Evolutionary conservation across 2,113 vertebrate genomes (phyloP).

Genomic region (Percina caprodes): DNA sequence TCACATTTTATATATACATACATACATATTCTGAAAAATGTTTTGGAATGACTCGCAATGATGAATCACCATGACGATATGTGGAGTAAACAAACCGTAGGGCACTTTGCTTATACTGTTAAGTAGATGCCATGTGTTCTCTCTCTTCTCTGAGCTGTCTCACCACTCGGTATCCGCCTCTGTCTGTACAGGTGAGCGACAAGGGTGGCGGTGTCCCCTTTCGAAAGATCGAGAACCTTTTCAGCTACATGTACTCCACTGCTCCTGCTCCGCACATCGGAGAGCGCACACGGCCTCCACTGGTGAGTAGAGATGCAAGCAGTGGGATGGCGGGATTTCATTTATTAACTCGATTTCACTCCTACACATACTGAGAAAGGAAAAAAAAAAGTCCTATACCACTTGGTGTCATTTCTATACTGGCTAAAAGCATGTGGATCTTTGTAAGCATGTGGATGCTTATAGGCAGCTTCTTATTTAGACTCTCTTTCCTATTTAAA

Average conservation of each 20-base stretch:
- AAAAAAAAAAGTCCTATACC: neutral
- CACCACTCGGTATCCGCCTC: neutral
- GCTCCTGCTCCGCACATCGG: constrained; percentile 90
- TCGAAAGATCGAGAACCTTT: constrained; percentile 92
- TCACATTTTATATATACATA: no score
- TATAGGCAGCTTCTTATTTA: neutral
- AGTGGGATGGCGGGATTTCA: neutral
- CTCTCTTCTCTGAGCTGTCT: neutral
- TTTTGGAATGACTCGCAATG: no score
- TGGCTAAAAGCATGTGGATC: neutral
- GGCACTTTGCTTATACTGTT: neutral
- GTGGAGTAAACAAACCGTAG: neutral
- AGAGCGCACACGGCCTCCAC: constrained; percentile 83
- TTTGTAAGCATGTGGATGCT: neutral
- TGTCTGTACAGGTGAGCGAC: constrained; percentile 89
- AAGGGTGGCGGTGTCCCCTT: constrained; percentile 91
- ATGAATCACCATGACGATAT: no score
- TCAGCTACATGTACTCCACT: constrained; percentile 97
- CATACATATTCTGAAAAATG: no score
- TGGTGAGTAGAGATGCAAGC: constrained; percentile 78
- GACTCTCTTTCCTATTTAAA: constrained; percentile 4
- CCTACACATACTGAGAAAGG: neutral
- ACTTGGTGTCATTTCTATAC: neutral
- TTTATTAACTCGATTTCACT: neutral
- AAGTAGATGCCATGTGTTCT: neutral